Conservation (phyloP, 2,888 invertebrate species). For the Mamestra brassicae region DNA sequence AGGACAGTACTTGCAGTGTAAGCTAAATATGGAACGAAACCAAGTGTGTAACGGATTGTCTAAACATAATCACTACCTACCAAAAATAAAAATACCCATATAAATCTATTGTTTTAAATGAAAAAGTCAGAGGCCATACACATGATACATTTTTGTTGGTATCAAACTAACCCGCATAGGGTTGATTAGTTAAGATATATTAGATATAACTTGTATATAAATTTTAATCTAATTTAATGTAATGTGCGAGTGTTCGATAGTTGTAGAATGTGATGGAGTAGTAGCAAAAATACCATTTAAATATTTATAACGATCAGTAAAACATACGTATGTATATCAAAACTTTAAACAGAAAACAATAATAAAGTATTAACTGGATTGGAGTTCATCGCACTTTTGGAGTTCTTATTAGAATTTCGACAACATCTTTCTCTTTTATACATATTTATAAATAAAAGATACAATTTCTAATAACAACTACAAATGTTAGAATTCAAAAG, state of each 20-base stretch:
- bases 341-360: constrained; percentile 30
- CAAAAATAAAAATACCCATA: constrained; percentile 51
- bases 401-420: constrained; percentile 58
- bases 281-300: constrained; percentile 81
- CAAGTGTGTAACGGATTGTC: constrained; percentile 65
- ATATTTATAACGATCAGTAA: constrained; percentile 75
- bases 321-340: constrained; percentile 48
- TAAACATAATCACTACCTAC: constrained; percentile 67
- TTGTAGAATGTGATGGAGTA: constrained; percentile 87
- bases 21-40: constrained; percentile 62
- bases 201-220: constrained; percentile 89
- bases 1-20: constrained; percentile 68
- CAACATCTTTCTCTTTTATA: constrained; percentile 51
- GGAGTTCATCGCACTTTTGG: constrained; percentile 34
- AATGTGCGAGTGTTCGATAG: constrained; percentile 90
- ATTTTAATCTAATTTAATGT: constrained; percentile 88
- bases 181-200: constrained; percentile 83
- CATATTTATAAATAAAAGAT: constrained; percentile 44
- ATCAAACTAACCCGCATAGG: constrained; percentile 79
- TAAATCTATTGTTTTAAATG: constrained; percentile 62
- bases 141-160: constrained; percentile 77
- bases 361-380: constrained; percentile 33
- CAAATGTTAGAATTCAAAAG: constrained; percentile 49
- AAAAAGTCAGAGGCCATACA: constrained; percentile 82
- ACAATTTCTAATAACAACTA: constrained; percentile 50